A percentile compares a stretch with the other conserved stretches of the same genome.
Evolutionary conservation across 2,888 invertebrate genomes (phyloP).

Genomic region (Caenorhabditis zanzibari): DNA sequence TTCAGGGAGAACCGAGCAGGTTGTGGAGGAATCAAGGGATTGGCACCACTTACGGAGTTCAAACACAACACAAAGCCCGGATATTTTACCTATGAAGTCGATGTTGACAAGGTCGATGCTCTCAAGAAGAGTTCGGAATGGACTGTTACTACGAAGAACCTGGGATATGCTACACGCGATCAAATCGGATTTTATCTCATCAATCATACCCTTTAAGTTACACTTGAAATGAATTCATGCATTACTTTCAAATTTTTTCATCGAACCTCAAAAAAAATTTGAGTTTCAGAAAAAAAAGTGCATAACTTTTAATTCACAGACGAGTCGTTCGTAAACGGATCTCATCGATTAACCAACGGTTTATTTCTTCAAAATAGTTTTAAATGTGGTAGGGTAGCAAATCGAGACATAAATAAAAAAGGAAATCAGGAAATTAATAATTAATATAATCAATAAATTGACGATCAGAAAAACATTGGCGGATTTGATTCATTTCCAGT

Average conservation of each 20-base stretch:
- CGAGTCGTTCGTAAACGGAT: too few relatives aligned
- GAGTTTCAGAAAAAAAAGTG: too few relatives aligned
- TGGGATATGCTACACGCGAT: slow-evolving; percentile 34
- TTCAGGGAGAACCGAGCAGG: not conserved
- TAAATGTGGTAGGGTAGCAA: too few relatives aligned
- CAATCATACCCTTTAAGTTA: not conserved
- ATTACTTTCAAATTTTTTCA: not conserved
- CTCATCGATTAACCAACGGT: too few relatives aligned
- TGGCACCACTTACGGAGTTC: slow-evolving; percentile 15
- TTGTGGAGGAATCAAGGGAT: slow-evolving; percentile 51
- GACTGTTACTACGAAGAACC: not conserved
- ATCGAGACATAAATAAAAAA: too few relatives aligned
- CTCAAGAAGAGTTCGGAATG: not conserved
- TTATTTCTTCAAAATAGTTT: too few relatives aligned
- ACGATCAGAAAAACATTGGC: too few relatives aligned
- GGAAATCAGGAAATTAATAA: too few relatives aligned
- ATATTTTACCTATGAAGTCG: slow-evolving; percentile 7
- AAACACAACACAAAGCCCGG: not conserved
- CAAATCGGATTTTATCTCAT: slow-evolving; percentile 26
- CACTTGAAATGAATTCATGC: slow-evolving; percentile 21
- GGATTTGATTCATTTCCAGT: too few relatives aligned
- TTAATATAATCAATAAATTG: too few relatives aligned
- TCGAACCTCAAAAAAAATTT: too few relatives aligned
- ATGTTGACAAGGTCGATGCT: not conserved
- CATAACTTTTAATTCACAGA: too few relatives aligned